Percentiles rank a stretch among this genome's conserved stretches.
phyloP scores from a whole-genome alignment of 2,888 invertebrate genomes.

The Liposcelis brunnea region DNA sequence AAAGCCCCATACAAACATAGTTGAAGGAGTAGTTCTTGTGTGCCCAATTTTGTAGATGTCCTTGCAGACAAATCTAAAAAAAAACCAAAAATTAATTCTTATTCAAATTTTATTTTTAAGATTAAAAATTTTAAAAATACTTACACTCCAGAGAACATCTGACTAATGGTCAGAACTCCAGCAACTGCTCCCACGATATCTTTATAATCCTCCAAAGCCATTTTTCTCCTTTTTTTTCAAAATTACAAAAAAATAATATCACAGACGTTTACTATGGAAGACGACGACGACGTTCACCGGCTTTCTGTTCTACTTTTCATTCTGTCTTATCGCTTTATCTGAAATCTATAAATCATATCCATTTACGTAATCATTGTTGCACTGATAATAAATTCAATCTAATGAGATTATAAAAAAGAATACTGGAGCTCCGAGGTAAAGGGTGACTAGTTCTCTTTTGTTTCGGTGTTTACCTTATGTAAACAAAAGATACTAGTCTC shows the following conservation, averaged over 20 bases:
- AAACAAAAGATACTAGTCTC: no score
- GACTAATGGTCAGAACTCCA: constrained; percentile 55
- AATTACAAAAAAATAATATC: neutral
- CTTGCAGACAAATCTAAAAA: constrained; percentile 42
- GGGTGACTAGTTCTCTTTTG: no score
- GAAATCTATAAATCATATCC: no score
- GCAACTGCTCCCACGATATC: constrained; percentile 48
- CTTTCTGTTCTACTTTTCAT: neutral
- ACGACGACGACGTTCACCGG: no score
- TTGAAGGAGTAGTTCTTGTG: constrained; percentile 44
- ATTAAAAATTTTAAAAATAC: constrained; percentile 18
- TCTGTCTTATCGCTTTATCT: neutral
- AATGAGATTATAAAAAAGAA: no score
- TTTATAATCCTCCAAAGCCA: constrained; percentile 45
- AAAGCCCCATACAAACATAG: constrained; percentile 59
- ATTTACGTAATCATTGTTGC: no score
- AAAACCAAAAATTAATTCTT: constrained; percentile 8
- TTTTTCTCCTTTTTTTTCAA: constrained; percentile 14
- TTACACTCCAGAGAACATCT: constrained; percentile 63
- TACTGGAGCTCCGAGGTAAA: no score
- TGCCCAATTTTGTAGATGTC: constrained; percentile 52
- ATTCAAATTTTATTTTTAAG: neutral
- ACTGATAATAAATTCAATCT: no score
- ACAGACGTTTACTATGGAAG: neutral
- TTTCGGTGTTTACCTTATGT: no score